phyloP scores from a whole-genome alignment of 2,113 vertebrate species.

The Gadus chalcogrammus region DNA sequence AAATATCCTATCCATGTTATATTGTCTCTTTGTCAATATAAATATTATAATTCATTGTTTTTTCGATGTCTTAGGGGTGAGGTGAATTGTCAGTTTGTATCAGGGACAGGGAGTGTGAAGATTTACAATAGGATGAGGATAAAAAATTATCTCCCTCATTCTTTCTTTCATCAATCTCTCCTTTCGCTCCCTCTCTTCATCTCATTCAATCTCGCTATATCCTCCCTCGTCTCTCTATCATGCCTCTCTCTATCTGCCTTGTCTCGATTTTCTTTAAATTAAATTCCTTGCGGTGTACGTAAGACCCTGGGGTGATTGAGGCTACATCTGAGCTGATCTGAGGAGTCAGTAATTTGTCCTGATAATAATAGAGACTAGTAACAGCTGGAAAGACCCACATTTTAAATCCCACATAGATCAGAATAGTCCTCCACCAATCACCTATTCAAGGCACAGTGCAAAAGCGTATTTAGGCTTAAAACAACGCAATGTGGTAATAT shows the following conservation, averaged over 20 bases:
- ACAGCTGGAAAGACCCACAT: not conserved
- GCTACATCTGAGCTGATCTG: constrained; percentile 29
- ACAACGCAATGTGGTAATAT: too few species aligned
- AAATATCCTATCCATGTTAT: too few species aligned
- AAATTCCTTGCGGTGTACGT: constrained; percentile 48
- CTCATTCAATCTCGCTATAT: constrained; percentile 10
- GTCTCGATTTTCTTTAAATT: constrained; percentile 35
- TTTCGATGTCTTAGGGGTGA: not conserved
- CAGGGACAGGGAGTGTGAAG: not conserved
- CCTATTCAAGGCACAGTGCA: too few species aligned
- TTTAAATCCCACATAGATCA: too few species aligned
- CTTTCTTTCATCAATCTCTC: constrained; percentile 5
- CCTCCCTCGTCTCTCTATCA: constrained; percentile 15
- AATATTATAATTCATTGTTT: too few species aligned
- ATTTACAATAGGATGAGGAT: constrained; percentile 4
- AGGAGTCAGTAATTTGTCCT: constrained; percentile 23
- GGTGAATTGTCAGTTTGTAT: constrained; percentile 18
- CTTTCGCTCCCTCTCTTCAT: constrained; percentile 12
- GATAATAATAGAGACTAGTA: not conserved
- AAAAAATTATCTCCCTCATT: constrained; percentile 18
- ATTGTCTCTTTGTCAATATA: too few species aligned
- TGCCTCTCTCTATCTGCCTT: constrained; percentile 17
- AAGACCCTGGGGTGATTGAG: constrained; percentile 31
- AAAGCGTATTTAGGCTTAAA: too few species aligned
- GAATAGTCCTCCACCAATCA: too few species aligned